A percentile compares a stretch with the other conserved stretches of the same genome.
Conservation (phyloP, 2,888 invertebrate species). For the Ichneumoninae sp. region DNA sequence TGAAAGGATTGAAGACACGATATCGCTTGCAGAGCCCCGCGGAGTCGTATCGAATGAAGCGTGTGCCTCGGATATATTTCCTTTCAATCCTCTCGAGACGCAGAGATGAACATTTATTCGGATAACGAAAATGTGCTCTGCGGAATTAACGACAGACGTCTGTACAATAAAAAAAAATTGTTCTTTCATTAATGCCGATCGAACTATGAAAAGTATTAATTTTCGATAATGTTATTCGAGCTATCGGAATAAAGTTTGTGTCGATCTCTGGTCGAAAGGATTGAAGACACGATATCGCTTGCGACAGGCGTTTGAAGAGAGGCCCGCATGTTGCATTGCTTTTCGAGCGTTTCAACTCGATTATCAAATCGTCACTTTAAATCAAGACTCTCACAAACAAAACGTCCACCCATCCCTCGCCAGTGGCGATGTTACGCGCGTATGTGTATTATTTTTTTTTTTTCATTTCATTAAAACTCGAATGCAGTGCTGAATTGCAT, state of each 20-base stretch:
- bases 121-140: not conserved
- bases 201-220: not conserved
- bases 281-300: slow-evolving; percentile 45
- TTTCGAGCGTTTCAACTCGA: slow-evolving; percentile 34
- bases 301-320: slow-evolving; percentile 38
- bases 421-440: slow-evolving; percentile 38
- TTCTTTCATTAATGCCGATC: not conserved
- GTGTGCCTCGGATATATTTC: slow-evolving; percentile 32
- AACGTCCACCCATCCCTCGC: slow-evolving; percentile 55
- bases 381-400: slow-evolving; percentile 40
- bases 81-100: slow-evolving; percentile 37
- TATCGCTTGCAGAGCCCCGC: slow-evolving; percentile 12
- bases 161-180: not conserved
- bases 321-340: slow-evolving; percentile 8
- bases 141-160: not conserved
- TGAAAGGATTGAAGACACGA: slow-evolving; percentile 54
- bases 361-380: slow-evolving; percentile 23
- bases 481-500: slow-evolving; percentile 69
- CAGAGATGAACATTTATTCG: slow-evolving; percentile 29
- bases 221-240: slow-evolving; percentile 10
- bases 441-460: slow-evolving; percentile 41
- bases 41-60: slow-evolving; percentile 4
- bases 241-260: slow-evolving; percentile 27
- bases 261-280: slow-evolving; percentile 40
- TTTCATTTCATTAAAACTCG: slow-evolving; percentile 32